Evolutionary conservation across 2,113 vertebrate species (phyloP).

Genomic region (Mus musculus): DNA sequence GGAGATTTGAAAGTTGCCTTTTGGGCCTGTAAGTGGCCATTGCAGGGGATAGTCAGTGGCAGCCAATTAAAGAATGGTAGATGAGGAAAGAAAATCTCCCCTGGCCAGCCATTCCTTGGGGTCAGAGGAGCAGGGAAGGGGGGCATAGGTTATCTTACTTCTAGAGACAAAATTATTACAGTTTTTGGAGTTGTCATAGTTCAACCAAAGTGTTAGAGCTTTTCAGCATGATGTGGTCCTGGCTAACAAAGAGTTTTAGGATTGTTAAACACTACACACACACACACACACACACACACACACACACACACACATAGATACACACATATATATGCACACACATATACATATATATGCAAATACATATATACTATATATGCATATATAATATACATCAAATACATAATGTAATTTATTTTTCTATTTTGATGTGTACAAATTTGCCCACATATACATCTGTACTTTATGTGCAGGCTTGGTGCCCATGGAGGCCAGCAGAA

Average conservation of each 20-base stretch:
- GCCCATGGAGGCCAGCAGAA: neutral
- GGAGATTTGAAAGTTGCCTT: neutral
- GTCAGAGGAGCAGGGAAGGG: neutral
- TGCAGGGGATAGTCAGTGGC: neutral
- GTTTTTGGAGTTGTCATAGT: neutral
- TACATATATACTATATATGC: no score
- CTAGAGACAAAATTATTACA: neutral
- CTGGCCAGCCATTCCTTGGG: no score
- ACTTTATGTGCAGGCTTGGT: neutral
- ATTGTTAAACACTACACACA: neutral
- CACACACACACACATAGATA: no score
- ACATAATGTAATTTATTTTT: neutral
- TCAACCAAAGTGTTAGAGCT: neutral
- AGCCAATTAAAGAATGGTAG: neutral
- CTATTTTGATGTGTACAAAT: neutral
- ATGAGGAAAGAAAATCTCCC: neutral
- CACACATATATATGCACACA: no score
- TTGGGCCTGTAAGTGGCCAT: no score
- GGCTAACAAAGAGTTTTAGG: neutral
- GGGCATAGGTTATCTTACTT: no score
- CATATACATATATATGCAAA: no score
- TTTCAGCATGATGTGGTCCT: neutral
- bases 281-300: no score
- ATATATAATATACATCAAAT: no score
- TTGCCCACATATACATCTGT: no score